These are phyloP conservation scores for Bubo bubo DNA, from an alignment of 2,113 vertebrate species.

Conservation along the genomic window DNA sequence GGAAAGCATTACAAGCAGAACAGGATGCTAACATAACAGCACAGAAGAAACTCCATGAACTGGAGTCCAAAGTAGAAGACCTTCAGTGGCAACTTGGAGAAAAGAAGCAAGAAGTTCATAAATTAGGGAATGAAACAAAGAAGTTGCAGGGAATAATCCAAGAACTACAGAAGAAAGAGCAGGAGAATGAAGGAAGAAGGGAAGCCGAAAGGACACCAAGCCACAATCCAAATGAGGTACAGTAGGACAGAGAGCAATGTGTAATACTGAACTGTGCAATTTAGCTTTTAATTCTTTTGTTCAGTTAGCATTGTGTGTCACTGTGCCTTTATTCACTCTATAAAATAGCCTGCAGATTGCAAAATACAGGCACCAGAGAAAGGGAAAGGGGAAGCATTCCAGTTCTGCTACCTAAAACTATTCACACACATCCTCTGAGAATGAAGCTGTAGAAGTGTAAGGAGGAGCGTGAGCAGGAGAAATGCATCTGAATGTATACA, in stretches of 20 bases:
- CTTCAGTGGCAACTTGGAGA: conserved; percentile 81
- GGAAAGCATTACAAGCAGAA: conserved; percentile 76
- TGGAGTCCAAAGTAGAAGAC: conserved; percentile 77
- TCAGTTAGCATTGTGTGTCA: not conserved
- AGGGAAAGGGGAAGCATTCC: not conserved
- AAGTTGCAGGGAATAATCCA: conserved; percentile 80
- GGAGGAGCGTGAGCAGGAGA: not conserved
- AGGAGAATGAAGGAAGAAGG: conserved; percentile 50
- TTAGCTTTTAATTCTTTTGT: not conserved
- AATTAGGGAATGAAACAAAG: conserved; percentile 81
- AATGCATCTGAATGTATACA: not conserved
- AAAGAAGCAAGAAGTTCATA: conserved; percentile 76
- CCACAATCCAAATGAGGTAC: conserved; percentile 74
- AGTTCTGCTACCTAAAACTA: not conserved
- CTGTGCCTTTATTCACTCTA: not conserved
- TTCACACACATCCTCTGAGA: not conserved
- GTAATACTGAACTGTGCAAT: not conserved
- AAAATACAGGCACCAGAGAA: not conserved
- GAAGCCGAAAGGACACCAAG: conserved; percentile 29
- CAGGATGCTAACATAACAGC: conserved; percentile 80
- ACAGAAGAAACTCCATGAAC: conserved; percentile 76
- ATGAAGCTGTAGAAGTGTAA: not conserved
- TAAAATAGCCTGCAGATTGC: not conserved
- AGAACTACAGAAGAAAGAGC: conserved; percentile 70
- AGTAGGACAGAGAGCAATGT: not conserved